Evolutionary conservation across 2,888 invertebrate species (phyloP).

Genomic region (Tigriopus californicus): DNA sequence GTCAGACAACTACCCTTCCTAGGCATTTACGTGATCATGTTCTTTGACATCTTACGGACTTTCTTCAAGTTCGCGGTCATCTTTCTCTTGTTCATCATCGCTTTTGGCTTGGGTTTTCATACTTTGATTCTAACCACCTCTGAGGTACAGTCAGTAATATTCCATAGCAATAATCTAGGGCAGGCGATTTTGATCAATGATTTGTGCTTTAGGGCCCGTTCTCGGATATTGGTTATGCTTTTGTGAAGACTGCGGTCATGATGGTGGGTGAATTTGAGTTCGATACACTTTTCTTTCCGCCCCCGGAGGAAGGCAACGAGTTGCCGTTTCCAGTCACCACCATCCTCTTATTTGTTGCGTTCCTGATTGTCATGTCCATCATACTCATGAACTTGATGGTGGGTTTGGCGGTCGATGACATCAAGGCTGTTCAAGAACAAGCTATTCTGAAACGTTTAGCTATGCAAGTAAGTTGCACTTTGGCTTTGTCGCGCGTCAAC

Average conservation of each 20-base stretch:
- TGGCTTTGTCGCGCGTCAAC: too few relatives aligned
- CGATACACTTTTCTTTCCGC: conserved; percentile 22
- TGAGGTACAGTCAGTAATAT: too few relatives aligned
- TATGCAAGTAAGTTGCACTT: conserved; percentile 23
- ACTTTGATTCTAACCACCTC: neutral
- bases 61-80: conserved; percentile 27
- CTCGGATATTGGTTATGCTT: conserved; percentile 22
- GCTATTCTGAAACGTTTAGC: conserved; percentile 29
- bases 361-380: conserved; percentile 26
- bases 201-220: conserved; percentile 20
- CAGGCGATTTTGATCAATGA: too few relatives aligned
- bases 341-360: conserved; percentile 24
- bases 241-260: conserved; percentile 28
- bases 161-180: too few relatives aligned
- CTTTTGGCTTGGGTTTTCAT: conserved; percentile 24
- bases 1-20: conserved; percentile 26
- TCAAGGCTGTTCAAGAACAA: conserved; percentile 34
- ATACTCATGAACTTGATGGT: conserved; percentile 29
- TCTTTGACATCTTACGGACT: conserved; percentile 26
- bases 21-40: conserved; percentile 30
- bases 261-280: conserved; percentile 28
- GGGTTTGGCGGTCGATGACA: conserved; percentile 36
- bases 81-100: conserved; percentile 26
- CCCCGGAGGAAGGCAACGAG: neutral
- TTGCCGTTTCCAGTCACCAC: neutral